Conservation (phyloP, 2,113 vertebrate species). For the Aramus guarauna region DNA sequence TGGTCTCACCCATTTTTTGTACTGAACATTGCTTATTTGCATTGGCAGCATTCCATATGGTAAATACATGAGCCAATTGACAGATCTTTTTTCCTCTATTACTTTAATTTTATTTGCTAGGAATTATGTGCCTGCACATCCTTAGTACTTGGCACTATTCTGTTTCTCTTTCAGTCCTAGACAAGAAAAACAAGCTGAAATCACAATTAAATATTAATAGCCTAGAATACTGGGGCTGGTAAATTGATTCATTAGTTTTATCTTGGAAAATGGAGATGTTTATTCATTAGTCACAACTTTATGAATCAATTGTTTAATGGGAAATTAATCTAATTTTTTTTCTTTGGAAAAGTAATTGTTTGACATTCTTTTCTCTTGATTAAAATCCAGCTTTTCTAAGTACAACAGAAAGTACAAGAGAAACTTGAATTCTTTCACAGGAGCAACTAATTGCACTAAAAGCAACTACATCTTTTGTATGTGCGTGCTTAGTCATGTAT, state of each 20-base stretch:
- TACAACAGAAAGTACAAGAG: neutral
- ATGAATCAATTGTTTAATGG: slow-evolving; percentile 15
- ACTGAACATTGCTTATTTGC: neutral
- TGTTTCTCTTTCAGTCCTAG: neutral
- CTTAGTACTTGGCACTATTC: neutral
- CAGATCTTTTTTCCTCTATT: neutral
- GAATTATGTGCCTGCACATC: neutral
- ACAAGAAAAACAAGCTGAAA: slow-evolving; percentile 18
- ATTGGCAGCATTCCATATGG: neutral
- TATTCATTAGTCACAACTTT: slow-evolving; percentile 26
- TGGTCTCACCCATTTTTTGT: neutral
- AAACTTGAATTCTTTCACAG: neutral
- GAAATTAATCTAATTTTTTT: neutral
- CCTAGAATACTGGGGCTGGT: neutral
- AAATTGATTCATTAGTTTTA: slow-evolving; percentile 30
- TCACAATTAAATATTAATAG: slow-evolving; percentile 35
- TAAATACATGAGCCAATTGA: neutral
- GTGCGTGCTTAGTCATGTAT: neutral
- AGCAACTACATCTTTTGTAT: neutral
- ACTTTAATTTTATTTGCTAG: neutral
- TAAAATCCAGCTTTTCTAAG: neutral
- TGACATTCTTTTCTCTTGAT: neutral
- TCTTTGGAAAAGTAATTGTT: neutral
- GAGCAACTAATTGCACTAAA: neutral
- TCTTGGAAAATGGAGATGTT: slow-evolving; percentile 14